phyloP scores from a whole-genome alignment of 2,888 invertebrate species.

The Anagyrus pseudococci region DNA sequence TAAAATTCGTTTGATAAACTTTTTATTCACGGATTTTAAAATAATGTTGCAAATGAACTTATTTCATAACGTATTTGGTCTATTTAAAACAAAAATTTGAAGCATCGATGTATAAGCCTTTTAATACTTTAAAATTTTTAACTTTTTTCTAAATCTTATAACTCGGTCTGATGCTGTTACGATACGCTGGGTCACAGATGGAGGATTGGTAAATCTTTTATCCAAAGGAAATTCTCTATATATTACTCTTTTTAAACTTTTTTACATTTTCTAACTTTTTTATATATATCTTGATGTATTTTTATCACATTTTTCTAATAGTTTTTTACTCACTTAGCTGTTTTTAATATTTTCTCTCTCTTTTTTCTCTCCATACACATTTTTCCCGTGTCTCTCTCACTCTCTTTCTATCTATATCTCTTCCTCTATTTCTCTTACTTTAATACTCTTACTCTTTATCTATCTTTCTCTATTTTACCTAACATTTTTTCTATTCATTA shows the following conservation, averaged over 20 bases:
- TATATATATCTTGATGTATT: constrained; percentile 37
- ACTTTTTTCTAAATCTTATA: constrained; percentile 43
- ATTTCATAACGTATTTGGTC: neutral
- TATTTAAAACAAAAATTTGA: constrained; percentile 26
- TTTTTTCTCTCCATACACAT: constrained; percentile 14
- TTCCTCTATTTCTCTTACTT: constrained; percentile 14
- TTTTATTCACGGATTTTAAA: too few species aligned
- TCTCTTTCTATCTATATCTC: constrained; percentile 35
- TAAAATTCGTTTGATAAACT: too few species aligned
- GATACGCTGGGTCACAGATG: constrained; percentile 7
- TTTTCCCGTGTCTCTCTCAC: constrained; percentile 20
- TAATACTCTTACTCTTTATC: constrained; percentile 37
- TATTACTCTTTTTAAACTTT: constrained; percentile 41
- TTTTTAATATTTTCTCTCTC: constrained; percentile 34
- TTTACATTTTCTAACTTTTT: constrained; percentile 37
- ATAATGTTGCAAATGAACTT: too few species aligned
- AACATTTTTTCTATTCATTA: constrained; percentile 19
- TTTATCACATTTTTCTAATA: constrained; percentile 30
- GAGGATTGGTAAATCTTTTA: constrained; percentile 32
- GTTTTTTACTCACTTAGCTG: constrained; percentile 24
- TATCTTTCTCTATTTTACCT: constrained; percentile 35
- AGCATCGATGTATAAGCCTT: constrained; percentile 24
- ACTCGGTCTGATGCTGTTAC: constrained; percentile 30
- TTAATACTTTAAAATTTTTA: constrained; percentile 38
- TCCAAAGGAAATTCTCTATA: constrained; percentile 39